Percentiles rank a stretch among this genome's conserved stretches.
Conservation (phyloP, 2,797 vertebrate species). For the Silurus aristotelis region DNA sequence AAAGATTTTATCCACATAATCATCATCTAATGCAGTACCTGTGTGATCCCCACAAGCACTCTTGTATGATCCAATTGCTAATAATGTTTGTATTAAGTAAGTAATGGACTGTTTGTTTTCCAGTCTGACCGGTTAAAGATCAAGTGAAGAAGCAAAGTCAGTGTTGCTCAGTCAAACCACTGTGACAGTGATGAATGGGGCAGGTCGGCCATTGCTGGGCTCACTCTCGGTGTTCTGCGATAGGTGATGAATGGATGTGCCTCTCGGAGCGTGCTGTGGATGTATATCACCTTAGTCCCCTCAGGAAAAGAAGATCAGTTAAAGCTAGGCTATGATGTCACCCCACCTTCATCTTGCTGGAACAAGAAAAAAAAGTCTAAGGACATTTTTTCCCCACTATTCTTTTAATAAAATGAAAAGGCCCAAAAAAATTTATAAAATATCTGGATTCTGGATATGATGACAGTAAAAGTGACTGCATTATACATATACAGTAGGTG, state of each 20-base stretch:
- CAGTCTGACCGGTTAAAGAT: constrained; percentile 21
- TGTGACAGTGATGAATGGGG: constrained; percentile 63
- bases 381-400: neutral
- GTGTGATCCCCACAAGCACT: neutral
- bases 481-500: too few relatives aligned
- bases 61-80: neutral
- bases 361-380: constrained; percentile 23
- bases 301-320: constrained; percentile 61
- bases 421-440: neutral
- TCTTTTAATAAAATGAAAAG: neutral
- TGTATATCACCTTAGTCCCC: constrained; percentile 65
- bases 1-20: neutral
- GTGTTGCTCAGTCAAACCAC: constrained; percentile 51
- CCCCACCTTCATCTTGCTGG: constrained; percentile 56
- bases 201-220: constrained; percentile 37
- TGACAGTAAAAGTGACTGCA: neutral
- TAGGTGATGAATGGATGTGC: constrained; percentile 65
- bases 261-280: constrained; percentile 57
- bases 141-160: constrained; percentile 40
- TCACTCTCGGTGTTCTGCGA: constrained; percentile 51
- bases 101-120: constrained; percentile 15
- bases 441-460: neutral
- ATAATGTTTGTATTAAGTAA: constrained; percentile 27
- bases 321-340: constrained; percentile 60
- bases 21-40: neutral